These are phyloP conservation scores for Noctua janthe DNA, from an alignment of 2,888 invertebrate species.

Conservation along the genomic window DNA sequence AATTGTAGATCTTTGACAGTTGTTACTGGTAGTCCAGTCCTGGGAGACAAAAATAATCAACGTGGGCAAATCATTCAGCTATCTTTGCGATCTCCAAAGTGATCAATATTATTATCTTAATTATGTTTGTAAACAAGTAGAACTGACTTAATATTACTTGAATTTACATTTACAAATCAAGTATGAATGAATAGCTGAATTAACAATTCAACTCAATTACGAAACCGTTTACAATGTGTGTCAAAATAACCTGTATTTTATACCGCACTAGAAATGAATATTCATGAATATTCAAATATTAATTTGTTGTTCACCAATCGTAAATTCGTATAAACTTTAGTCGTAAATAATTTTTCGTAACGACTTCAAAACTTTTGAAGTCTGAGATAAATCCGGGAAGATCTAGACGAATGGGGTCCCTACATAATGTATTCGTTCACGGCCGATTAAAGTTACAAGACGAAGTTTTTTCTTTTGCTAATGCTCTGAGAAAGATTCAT, in stretches of 20 bases:
- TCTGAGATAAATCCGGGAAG: constrained; percentile 35
- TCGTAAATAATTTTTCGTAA: constrained; percentile 50
- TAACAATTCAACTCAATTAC: constrained; percentile 34
- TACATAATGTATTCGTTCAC: constrained; percentile 46
- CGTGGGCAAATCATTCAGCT: not conserved
- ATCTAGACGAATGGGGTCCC: constrained; percentile 54
- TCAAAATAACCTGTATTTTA: constrained; percentile 37
- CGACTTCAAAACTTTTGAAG: constrained; percentile 55
- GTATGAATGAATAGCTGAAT: constrained; percentile 31
- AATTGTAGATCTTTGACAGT: not conserved
- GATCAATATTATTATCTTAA: constrained; percentile 39
- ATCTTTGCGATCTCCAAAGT: constrained; percentile 11
- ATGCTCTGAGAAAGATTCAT: constrained; percentile 58
- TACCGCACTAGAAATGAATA: constrained; percentile 20
- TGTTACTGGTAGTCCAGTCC: too few relatives aligned
- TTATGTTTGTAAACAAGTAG: constrained; percentile 39
- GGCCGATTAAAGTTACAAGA: constrained; percentile 47
- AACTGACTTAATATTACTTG: not conserved
- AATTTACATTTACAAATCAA: constrained; percentile 44
- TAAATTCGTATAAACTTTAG: constrained; percentile 22
- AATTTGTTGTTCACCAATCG: constrained; percentile 40
- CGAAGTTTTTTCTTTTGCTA: constrained; percentile 56
- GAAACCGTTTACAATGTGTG: constrained; percentile 31
- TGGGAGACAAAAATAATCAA: not conserved
- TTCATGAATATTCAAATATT: constrained; percentile 29